Base-by-base conservation (phyloP, 2,888 invertebrate genomes). In the Nemotelus nigrinus region DNA sequence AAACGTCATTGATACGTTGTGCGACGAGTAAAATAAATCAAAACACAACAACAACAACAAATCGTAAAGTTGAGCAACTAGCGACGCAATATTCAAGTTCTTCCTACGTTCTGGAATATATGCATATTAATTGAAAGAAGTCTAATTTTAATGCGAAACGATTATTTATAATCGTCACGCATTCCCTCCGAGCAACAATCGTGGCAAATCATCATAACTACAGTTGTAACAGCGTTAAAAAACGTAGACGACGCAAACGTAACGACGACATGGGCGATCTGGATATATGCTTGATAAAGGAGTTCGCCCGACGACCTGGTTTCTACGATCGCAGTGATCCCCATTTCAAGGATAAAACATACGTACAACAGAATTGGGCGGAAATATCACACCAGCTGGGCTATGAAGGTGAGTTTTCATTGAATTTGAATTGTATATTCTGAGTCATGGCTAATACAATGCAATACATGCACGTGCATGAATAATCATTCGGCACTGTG, bases 311-410 rank as follows among this genome's bases (percentile, higher is more conserved):
- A 55, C 84, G 86, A 8, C 86, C 87, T 6, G 86, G 85, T 6
- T 84, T 87, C 43, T 87, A 87, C 79, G 86, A 87, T 82, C 85
- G 87, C 10, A 82, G 83, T 67, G 84, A 84, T 65, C 82, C 83
- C 44, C 84, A 84, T 60, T 87, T 85, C 77, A 87, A 85, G 82
- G 87, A 87, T 81, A 87, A 87, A 81, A 78, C 83, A 2, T 85
- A 84, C 76, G 82, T 83, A 71, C 85, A 85, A 43, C 83, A 84
- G 75, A 84, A 84, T 53, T 87, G 87, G 87, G 82, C 83, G 76
- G 85, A 86, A 79, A 86, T 87, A 60, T 84, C 86, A 8, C 84
- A 85, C 76, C 84, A 84, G 79, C 80, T 87, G 76, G 87, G 87
- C 50, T 87, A 85, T 78, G 85, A 87, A 80, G 86, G 87, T 87